phyloP scores from a whole-genome alignment of 2,888 invertebrate species.

The Prosapia bicincta region DNA sequence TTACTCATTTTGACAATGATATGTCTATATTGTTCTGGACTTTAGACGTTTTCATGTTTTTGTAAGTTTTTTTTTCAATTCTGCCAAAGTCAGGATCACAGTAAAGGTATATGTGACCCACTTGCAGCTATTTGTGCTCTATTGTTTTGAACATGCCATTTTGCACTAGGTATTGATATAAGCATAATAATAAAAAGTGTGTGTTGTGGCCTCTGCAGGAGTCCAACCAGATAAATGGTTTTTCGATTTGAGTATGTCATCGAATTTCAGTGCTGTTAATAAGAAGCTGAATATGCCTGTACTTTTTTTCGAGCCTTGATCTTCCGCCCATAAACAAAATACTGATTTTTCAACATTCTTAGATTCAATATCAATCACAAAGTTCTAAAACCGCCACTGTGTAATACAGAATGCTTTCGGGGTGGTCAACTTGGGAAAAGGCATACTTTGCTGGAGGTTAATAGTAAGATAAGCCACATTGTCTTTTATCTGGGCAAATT shows the following conservation, averaged over 20 bases:
- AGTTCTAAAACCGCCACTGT: slow-evolving; percentile 31
- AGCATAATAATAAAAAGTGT: slow-evolving; percentile 13
- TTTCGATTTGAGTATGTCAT: slow-evolving; percentile 16
- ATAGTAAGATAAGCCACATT: slow-evolving; percentile 27
- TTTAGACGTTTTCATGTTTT: slow-evolving; percentile 38
- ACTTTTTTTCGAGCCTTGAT: slow-evolving; percentile 31
- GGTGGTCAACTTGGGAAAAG: slow-evolving; percentile 31
- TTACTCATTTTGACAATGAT: slow-evolving; percentile 36
- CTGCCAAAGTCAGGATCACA: slow-evolving; percentile 43
- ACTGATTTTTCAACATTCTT: slow-evolving; percentile 14
- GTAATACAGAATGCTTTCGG: slow-evolving; percentile 34
- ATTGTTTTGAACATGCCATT: slow-evolving; percentile 40
- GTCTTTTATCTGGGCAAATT: slow-evolving; percentile 5
- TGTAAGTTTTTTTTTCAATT: slow-evolving; percentile 41
- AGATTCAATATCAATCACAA: slow-evolving; percentile 31
- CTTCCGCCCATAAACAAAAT: slow-evolving; percentile 36
- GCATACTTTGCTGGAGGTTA: slow-evolving; percentile 26
- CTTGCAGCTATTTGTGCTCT: slow-evolving; percentile 44
- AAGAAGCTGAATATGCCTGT: slow-evolving; percentile 28
- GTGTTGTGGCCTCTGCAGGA: slow-evolving; percentile 31
- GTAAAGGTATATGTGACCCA: slow-evolving; percentile 43
- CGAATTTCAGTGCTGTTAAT: slow-evolving; percentile 21
- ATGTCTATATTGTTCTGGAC: slow-evolving; percentile 40
- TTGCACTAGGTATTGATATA: slow-evolving; percentile 33
- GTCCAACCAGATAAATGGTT: slow-evolving; percentile 36